These are phyloP conservation scores for Apodemia mormo DNA, from an alignment of 2,888 invertebrate species.

Conservation along the genomic window DNA sequence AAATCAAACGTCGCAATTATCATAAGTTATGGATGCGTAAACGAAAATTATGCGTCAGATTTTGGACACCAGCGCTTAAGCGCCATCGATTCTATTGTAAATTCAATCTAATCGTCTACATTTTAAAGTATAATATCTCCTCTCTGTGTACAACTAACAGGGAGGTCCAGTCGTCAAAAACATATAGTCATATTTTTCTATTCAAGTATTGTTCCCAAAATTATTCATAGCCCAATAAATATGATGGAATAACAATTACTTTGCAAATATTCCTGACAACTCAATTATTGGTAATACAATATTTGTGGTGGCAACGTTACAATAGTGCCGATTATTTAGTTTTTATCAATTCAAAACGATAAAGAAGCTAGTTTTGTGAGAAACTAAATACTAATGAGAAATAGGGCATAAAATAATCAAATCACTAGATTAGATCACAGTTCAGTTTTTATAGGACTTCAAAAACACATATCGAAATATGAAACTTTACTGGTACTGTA, in stretches of 20 bases:
- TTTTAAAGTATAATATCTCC: background rate
- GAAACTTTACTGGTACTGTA: no score
- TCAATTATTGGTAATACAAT: background rate
- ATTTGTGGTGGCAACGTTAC: background rate
- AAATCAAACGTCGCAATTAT: background rate
- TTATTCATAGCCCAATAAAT: conserved; percentile 61
- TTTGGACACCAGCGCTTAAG: background rate
- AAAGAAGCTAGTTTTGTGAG: no score
- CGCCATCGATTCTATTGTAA: background rate
- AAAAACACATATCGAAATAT: no score
- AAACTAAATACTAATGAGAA: background rate
- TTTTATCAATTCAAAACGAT: no score
- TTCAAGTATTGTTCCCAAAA: conserved; percentile 43
- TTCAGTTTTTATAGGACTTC: no score
- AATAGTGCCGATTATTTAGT: background rate
- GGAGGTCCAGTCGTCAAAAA: conserved; percentile 67
- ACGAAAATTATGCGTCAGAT: conserved; percentile 6
- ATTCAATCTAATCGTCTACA: background rate
- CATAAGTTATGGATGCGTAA: conserved; percentile 9
- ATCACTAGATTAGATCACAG: no score
- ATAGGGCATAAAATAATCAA: no score
- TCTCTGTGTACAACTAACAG: conserved; percentile 35
- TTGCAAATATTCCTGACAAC: conserved; percentile 51
- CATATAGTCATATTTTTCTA: conserved; percentile 59
- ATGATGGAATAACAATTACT: conserved; percentile 60